Evolutionary conservation across 2,113 vertebrate species (phyloP).

Genomic region (Charina bottae): DNA sequence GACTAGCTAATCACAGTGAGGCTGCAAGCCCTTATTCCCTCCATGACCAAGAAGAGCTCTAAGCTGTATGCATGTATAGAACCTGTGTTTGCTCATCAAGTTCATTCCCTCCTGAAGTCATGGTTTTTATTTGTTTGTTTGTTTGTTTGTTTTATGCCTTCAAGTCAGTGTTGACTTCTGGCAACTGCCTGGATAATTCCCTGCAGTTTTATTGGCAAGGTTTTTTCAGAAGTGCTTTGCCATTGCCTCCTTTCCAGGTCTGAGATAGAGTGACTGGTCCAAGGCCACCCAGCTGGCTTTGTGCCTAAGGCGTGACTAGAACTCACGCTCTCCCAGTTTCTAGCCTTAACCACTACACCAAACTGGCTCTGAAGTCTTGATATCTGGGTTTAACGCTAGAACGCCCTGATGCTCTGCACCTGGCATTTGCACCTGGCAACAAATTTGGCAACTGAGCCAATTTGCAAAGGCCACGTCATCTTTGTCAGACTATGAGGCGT

Average conservation of each 20-base stretch:
- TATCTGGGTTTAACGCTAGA: not conserved
- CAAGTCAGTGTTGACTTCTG: not conserved
- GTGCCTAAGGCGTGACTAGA: not conserved
- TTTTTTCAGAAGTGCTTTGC: not conserved
- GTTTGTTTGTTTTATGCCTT: not conserved
- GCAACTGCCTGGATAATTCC: not conserved
- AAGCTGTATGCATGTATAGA: no score
- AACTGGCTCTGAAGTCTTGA: not conserved
- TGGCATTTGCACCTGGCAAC: not conserved
- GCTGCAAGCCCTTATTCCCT: not conserved
- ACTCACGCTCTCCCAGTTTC: not conserved
- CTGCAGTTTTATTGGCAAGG: not conserved
- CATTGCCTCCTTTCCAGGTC: not conserved
- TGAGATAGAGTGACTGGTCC: no score
- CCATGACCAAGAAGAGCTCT: not conserved
- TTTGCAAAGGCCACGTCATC: fast-evolving
- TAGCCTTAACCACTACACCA: not conserved
- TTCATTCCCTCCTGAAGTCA: no score
- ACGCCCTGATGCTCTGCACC: not conserved
- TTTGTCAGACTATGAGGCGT: constrained; percentile 20
- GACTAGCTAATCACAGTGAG: no score
- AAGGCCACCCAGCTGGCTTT: not conserved
- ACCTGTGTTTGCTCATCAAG: no score
- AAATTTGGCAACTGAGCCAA: not conserved
- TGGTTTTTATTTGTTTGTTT: not conserved